These are phyloP conservation scores for Diphyllodes magnificus DNA, from an alignment of 2,113 vertebrate species.

Conservation along the genomic window DNA sequence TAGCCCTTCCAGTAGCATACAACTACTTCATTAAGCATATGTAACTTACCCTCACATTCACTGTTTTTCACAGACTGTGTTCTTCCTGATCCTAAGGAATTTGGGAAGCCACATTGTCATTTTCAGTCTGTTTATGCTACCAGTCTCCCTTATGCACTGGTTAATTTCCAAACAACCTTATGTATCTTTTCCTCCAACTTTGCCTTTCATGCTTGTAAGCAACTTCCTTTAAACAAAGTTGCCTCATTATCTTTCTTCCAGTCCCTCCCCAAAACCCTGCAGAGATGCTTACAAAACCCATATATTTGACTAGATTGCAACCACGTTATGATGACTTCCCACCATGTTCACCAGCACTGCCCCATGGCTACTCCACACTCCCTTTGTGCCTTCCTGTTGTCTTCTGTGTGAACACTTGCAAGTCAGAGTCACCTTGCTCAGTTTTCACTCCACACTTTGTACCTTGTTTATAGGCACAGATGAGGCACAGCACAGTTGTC, in stretches of 20 bases:
- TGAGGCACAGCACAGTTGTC: neutral
- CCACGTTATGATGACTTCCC: neutral
- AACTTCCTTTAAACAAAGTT: neutral
- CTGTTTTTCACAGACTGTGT: neutral
- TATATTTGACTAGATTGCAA: neutral
- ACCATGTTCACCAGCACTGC: neutral
- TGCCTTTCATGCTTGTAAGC: neutral
- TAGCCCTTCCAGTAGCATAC: neutral
- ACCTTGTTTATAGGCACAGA: neutral
- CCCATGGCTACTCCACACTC: neutral
- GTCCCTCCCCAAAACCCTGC: neutral
- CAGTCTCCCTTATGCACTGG: neutral
- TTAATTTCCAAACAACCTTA: neutral
- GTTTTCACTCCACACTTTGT: neutral
- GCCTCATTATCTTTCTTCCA: neutral
- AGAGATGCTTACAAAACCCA: neutral
- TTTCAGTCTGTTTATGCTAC: neutral
- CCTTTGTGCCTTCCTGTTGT: neutral
- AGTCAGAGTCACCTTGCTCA: neutral
- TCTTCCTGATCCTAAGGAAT: neutral
- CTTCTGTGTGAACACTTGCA: neutral
- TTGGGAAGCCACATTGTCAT: neutral
- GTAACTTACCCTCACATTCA: neutral
- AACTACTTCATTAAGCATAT: neutral
- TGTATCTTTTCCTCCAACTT: neutral